Conservation (phyloP, 2,113 vertebrate species). For the Smithornis capensis region DNA sequence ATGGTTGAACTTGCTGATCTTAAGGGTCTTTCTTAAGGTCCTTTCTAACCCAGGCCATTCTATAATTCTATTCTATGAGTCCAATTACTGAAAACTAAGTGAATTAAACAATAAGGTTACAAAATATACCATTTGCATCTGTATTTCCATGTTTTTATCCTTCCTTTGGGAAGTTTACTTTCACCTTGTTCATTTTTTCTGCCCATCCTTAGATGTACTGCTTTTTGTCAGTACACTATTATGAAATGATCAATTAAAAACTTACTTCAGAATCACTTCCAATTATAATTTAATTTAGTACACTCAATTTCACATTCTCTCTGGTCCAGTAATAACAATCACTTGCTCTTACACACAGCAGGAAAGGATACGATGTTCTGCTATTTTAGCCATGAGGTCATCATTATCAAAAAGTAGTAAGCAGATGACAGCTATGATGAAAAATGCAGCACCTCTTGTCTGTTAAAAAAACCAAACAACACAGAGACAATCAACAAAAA, state of each 20-base stretch:
- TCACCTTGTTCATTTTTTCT: neutral
- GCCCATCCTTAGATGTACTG: neutral
- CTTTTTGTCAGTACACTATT: neutral
- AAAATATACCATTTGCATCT: neutral
- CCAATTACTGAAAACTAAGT: neutral
- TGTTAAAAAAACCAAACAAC: conserved; percentile 42
- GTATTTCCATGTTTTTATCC: neutral
- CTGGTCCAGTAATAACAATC: neutral
- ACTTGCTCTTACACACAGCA: neutral
- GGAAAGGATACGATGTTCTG: conserved; percentile 98
- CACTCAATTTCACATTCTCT: neutral
- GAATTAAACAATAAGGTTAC: neutral
- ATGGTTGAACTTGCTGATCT: neutral
- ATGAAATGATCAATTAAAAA: neutral
- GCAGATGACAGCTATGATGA: conserved; percentile 95
- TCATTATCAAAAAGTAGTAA: conserved; percentile 97
- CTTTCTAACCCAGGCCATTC: neutral
- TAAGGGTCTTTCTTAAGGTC: neutral
- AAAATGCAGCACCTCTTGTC: conserved; percentile 95
- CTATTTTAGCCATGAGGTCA: conserved; percentile 98
- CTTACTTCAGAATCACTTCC: neutral
- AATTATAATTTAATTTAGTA: neutral
- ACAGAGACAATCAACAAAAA: neutral
- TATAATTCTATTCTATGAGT: neutral
- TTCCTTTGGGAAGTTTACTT: neutral